Evolutionary conservation across 2,888 invertebrate species (phyloP).

Genomic region (Saturnia pavonia): DNA sequence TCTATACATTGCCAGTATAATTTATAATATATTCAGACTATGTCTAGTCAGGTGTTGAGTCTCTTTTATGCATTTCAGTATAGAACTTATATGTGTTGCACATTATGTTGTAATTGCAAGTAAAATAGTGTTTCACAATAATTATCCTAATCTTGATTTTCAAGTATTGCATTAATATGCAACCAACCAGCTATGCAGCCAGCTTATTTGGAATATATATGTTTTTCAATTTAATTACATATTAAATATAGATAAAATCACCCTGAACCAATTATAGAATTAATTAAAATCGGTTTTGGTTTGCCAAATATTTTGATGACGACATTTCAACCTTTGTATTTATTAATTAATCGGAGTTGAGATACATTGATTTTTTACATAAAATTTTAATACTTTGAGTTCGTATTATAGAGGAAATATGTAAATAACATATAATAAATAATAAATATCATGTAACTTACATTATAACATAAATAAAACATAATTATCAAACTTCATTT

Average conservation of each 20-base stretch:
- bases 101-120: not conserved
- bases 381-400: not conserved
- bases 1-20: too few relatives aligned
- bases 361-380: not conserved
- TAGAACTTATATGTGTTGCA: not conserved
- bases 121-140: not conserved
- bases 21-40: too few relatives aligned
- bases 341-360: not conserved
- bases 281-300: conserved; percentile 10
- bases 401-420: not conserved
- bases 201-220: not conserved
- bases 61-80: not conserved
- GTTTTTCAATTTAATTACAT: not conserved
- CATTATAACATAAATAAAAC: too few relatives aligned
- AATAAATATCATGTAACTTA: too few relatives aligned
- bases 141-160: not conserved
- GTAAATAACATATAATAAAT: not conserved
- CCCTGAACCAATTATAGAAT: conserved; percentile 4
- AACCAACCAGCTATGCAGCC: not conserved
- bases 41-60: not conserved
- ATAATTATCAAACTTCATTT: too few relatives aligned
- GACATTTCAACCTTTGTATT: conserved; percentile 7
- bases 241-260: conserved; percentile 2
- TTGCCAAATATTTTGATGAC: conserved; percentile 2
- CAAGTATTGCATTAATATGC: not conserved